Evolutionary conservation across 2,797 vertebrate species (phyloP).

Genomic region (Trachops cirrhosus): DNA sequence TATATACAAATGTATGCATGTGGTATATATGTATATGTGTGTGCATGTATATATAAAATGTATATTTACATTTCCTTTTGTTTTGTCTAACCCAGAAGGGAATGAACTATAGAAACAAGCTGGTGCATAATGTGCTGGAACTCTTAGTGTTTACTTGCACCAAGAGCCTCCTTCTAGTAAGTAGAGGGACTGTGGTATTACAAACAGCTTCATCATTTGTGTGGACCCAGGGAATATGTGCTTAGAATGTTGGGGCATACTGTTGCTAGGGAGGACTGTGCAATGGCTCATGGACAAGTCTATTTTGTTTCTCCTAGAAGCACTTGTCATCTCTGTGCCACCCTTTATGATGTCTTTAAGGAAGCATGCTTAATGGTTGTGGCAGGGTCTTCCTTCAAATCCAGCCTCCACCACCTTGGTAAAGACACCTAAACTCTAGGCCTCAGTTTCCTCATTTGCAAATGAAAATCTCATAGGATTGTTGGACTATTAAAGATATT

Average conservation of each 20-base stretch:
- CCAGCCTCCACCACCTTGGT: background rate
- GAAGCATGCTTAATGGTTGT: background rate
- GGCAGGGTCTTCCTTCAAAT: background rate
- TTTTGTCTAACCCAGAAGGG: background rate
- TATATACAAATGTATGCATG: background rate
- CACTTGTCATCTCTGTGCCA: too few relatives aligned
- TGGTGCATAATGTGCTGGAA: background rate
- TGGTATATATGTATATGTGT: background rate
- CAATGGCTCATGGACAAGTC: background rate
- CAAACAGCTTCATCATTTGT: background rate
- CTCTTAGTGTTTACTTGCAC: too few relatives aligned
- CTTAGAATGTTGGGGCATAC: background rate
- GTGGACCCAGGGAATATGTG: rapidly evolving
- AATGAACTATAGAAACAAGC: background rate
- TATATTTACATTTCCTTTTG: background rate
- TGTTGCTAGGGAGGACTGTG: background rate
- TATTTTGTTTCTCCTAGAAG: background rate
- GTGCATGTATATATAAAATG: too few relatives aligned
- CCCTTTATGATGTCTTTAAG: background rate
- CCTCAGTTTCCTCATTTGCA: background rate
- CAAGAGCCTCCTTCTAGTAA: background rate
- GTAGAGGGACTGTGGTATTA: background rate
- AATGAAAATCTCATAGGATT: background rate
- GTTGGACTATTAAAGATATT: background rate
- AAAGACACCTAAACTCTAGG: background rate